These are phyloP conservation scores for Ctenoplectra terminalis DNA, from an alignment of 1,140 invertebrate genomes.

Conservation along the genomic window DNA sequence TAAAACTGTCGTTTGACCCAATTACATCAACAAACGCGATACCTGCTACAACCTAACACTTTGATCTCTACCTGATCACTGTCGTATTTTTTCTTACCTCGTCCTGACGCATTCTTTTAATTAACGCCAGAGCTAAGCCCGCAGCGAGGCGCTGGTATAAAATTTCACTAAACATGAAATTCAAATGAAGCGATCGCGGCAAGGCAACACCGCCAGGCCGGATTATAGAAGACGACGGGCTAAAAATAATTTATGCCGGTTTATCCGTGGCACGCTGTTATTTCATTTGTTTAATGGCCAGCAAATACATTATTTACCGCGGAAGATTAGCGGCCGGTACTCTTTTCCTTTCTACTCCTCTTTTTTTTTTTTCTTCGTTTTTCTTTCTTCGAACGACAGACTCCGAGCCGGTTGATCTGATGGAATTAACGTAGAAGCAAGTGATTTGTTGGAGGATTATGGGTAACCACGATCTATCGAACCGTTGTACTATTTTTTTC, in stretches of 20 bases:
- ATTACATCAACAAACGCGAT: background rate
- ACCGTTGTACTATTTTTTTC: too few relatives aligned
- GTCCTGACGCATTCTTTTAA: slow-evolving; percentile 13
- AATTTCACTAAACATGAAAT: slow-evolving; percentile 28
- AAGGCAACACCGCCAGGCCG: background rate
- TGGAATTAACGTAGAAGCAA: slow-evolving; percentile 24
- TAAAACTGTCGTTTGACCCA: too few relatives aligned
- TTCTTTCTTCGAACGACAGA: background rate
- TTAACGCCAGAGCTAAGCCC: background rate
- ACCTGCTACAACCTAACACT: background rate
- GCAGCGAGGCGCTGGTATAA: background rate
- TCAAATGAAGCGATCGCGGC: slow-evolving; percentile 18
- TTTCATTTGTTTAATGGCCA: slow-evolving; percentile 40
- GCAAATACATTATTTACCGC: slow-evolving; percentile 24
- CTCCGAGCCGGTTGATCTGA: slow-evolving; percentile 25
- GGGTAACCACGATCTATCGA: slow-evolving; percentile 4
- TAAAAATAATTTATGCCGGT: slow-evolving; percentile 36
- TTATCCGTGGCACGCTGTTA: slow-evolving; percentile 17
- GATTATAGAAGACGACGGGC: slow-evolving; percentile 31
- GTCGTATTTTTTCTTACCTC: background rate
- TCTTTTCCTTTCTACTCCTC: background rate
- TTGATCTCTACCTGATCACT: background rate
- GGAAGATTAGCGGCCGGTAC: background rate
- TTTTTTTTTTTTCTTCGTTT: background rate
- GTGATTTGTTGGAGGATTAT: slow-evolving; percentile 44